Conservation (phyloP, 1,140 invertebrate genomes). For the Atta texana region DNA sequence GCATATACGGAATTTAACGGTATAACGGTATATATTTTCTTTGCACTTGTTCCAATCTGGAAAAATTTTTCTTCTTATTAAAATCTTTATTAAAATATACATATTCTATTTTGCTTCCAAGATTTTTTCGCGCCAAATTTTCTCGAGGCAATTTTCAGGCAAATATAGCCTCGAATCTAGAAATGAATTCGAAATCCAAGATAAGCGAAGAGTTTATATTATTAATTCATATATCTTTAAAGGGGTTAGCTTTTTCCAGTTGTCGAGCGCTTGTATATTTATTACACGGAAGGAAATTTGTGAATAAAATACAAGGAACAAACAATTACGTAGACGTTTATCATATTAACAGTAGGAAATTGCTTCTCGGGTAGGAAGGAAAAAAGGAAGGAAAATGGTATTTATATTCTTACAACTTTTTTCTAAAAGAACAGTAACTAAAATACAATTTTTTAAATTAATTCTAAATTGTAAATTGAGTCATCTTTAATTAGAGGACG, state of each 20-base stretch:
- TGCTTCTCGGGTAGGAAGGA: neutral
- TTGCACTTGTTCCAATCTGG: neutral
- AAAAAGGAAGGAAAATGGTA: neutral
- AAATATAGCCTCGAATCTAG: neutral
- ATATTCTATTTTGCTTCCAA: neutral
- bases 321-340: conserved; percentile 52
- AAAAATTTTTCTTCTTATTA: neutral
- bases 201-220: conserved; percentile 24
- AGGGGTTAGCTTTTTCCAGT: conserved; percentile 37
- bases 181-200: neutral
- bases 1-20: conserved; percentile 20
- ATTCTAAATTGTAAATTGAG: neutral
- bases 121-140: conserved; percentile 2
- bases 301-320: conserved; percentile 14
- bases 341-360: neutral
- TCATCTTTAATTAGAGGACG: conserved; percentile 21
- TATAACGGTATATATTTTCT: conserved; percentile 10
- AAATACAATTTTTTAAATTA: neutral
- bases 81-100: conserved; percentile 30
- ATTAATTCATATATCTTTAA: conserved; percentile 52
- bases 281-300: conserved; percentile 28
- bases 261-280: conserved; percentile 49
- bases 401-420: neutral
- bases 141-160: conserved; percentile 10
- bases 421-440: neutral